Evolutionary conservation across 2,888 invertebrate genomes (phyloP).

Genomic region (Notodromas monacha): DNA sequence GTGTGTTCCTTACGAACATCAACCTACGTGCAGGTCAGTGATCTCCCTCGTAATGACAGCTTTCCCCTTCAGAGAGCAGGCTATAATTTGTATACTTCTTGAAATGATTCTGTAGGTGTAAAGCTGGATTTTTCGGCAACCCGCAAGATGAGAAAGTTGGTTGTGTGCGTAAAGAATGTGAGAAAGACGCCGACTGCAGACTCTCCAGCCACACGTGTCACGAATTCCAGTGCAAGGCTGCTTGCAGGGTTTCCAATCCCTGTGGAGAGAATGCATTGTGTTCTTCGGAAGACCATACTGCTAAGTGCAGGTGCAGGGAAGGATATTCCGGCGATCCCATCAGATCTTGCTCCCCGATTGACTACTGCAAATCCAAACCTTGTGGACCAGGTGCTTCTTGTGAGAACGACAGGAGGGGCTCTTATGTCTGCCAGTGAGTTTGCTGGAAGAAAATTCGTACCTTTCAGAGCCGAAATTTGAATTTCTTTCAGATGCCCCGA

Average conservation of each 20-base stretch:
- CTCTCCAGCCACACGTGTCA: constrained; percentile 50
- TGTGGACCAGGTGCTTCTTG: constrained; percentile 49
- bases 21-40: constrained; percentile 36
- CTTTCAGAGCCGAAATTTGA: background rate
- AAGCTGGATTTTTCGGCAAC: constrained; percentile 43
- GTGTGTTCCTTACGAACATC: constrained; percentile 36
- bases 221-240: constrained; percentile 37
- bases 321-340: constrained; percentile 44
- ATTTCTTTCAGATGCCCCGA: constrained; percentile 24
- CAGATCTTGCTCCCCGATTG: constrained; percentile 32
- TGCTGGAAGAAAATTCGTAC: background rate
- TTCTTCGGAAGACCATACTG: constrained; percentile 43
- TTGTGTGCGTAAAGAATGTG: constrained; percentile 46
- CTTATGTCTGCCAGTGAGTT: constrained; percentile 29
- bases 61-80: too few species aligned
- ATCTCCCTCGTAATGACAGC: too few species aligned
- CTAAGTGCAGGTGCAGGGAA: constrained; percentile 48
- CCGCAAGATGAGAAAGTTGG: constrained; percentile 40
- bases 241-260: constrained; percentile 44
- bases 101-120: too few species aligned
- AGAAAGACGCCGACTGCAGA: constrained; percentile 28
- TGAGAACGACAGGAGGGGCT: constrained; percentile 34
- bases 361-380: constrained; percentile 40
- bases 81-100: too few species aligned
- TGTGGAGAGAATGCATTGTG: constrained; percentile 58